Evolutionary conservation across 1,140 invertebrate species (phyloP), one percentile per base, ranked within the genome.

Genomic region (Berghia stephanieae): DNA sequence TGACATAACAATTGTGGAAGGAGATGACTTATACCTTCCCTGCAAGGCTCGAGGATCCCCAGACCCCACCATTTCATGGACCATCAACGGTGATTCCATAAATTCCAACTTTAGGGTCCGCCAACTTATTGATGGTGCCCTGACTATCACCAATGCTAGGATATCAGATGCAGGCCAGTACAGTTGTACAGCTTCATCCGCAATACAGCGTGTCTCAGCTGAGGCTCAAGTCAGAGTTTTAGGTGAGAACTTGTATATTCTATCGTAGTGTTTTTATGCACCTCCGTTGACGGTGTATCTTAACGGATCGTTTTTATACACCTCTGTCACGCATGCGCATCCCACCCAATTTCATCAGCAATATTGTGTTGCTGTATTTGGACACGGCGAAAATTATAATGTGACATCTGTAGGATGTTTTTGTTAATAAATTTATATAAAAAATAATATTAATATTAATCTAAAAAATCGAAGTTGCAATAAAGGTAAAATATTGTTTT

Each of bases 161-260:
- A 85, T 89, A 77, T 87, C 89, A 75, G 93, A 95, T 86, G 91
- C 92, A 76, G 94, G 94, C 42, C 87, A 89, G 36, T 96, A 95
- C 85, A 91, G 91, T 57, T 96, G 95, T 85, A 91, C 92, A 85
- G 94, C 93, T 10, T 89, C 92, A 80, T 95, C 94, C 87, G 86
- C 89, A 27, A 84, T 93, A 63, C 94, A 93, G 73, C 92, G 91
- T 82, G 91, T 94, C 18, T 91, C 91, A 74, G 90, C 93, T 43
- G 89, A 91, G 36, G 93, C 93, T n/a, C 88, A 91, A 79, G 85
- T 95, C 27, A 90, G 92, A 85, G 91, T 95, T 36, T 94, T 95
- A 92, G 91, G 89, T 81, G 67, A 46, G 52, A 46, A 66, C 31
- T 44, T 44, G 27, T 31, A 42, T 38, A 40, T 21, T 42, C 16